Conservation (phyloP, 1,140 invertebrate species). For the Philopotamus ludificatus region DNA sequence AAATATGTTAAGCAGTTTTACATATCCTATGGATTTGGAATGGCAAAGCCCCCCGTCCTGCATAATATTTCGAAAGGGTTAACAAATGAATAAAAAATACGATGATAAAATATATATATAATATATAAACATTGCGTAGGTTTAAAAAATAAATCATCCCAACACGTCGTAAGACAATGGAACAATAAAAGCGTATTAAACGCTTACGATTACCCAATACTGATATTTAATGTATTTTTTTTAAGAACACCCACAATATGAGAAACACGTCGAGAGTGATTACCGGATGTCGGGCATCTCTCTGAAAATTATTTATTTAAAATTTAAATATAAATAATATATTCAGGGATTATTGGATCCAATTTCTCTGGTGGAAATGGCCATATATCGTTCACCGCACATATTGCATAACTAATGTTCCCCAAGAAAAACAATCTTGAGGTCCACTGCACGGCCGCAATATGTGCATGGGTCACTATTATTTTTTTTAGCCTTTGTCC, state of each 20-base stretch:
- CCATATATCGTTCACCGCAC: too few species aligned
- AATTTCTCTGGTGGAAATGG: too few species aligned
- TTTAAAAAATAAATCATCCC: conserved; percentile 16
- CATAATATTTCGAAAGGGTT: too few species aligned
- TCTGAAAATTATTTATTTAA: too few species aligned
- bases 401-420: too few species aligned
- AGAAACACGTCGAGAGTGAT: conserved; percentile 22
- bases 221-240: conserved; percentile 15
- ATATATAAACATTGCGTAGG: not conserved
- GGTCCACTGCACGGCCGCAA: too few species aligned
- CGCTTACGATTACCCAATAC: conserved; percentile 9
- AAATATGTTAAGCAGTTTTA: too few species aligned
- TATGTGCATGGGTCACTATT: not conserved
- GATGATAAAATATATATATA: not conserved
- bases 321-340: too few species aligned
- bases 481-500: conserved; percentile 20
- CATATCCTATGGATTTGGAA: too few species aligned
- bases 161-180: conserved; percentile 12
- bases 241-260: conserved; percentile 9
- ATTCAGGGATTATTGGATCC: too few species aligned
- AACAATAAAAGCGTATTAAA: conserved; percentile 26
- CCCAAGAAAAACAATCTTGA: too few species aligned
- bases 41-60: too few species aligned
- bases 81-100: not conserved
- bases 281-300: conserved; percentile 8